Evolutionary conservation across 1,140 invertebrate genomes (phyloP).

Genomic region (Drosophila orosa): DNA sequence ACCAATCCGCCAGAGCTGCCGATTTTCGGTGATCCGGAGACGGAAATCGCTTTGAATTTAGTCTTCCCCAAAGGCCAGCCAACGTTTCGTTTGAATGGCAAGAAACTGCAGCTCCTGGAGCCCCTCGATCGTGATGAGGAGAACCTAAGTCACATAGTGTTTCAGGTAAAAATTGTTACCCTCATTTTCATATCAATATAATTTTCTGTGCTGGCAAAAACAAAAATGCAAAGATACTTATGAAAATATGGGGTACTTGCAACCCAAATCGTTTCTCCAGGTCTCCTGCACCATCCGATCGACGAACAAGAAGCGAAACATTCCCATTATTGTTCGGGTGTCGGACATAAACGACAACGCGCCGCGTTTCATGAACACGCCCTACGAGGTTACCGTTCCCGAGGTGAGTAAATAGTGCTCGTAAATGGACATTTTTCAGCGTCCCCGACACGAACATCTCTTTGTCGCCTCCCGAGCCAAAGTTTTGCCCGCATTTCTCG

Average conservation of each 20-base stretch:
- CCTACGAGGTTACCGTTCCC: conserved; percentile 93
- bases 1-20: conserved; percentile 92
- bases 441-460: conserved; percentile 42
- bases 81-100: conserved; percentile 92
- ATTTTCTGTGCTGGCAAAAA: neutral
- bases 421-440: conserved; percentile 45
- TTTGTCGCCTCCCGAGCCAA: conserved; percentile 29
- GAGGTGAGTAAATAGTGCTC: conserved; percentile 87
- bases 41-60: conserved; percentile 91
- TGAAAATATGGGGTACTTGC: conserved; percentile 10
- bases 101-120: conserved; percentile 90
- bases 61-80: conserved; percentile 90
- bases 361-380: conserved; percentile 91
- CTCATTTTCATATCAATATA: conserved; percentile 8
- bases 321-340: conserved; percentile 94
- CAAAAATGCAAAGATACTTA: conserved; percentile 1
- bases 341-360: conserved; percentile 96
- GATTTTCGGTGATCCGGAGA: conserved; percentile 91
- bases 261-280: conserved; percentile 85
- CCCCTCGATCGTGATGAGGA: conserved; percentile 94
- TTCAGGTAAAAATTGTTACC: conserved; percentile 87
- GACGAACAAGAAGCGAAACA: conserved; percentile 90
- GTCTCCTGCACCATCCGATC: conserved; percentile 91
- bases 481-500: conserved; percentile 48
- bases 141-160: conserved; percentile 93